A percentile compares a stretch with the other conserved stretches of the same genome.
Evolutionary conservation across 2,888 invertebrate genomes (phyloP).

Genomic region (Ectemnius cavifrons): DNA sequence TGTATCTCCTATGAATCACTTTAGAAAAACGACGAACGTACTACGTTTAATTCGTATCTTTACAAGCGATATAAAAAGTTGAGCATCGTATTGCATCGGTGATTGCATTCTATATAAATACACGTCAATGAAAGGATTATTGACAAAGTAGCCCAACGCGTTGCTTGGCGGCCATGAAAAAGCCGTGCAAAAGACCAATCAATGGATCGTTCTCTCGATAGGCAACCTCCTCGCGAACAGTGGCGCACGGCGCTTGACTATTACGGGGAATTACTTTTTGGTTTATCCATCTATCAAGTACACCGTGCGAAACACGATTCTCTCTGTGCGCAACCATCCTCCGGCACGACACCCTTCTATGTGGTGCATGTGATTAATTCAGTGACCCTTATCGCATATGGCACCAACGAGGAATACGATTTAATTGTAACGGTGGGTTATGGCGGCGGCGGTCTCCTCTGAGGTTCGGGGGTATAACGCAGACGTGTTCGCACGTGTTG

Average conservation of each 20-base stretch:
- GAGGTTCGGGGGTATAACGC: constrained; percentile 79
- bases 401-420: constrained; percentile 68
- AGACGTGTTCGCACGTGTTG: constrained; percentile 83
- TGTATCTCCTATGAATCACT: constrained; percentile 45
- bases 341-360: constrained; percentile 47
- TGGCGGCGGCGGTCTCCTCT: constrained; percentile 75
- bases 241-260: constrained; percentile 36
- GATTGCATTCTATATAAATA: constrained; percentile 61
- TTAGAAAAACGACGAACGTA: constrained; percentile 53
- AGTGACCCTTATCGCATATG: constrained; percentile 65
- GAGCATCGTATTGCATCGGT: constrained; percentile 71
- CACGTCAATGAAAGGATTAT: constrained; percentile 63
- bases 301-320: constrained; percentile 42
- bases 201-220: no score
- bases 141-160: constrained; percentile 55
- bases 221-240: constrained; percentile 1
- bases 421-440: constrained; percentile 68
- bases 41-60: constrained; percentile 55
- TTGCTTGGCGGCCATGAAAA: constrained; percentile 35
- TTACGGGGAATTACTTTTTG: constrained; percentile 55
- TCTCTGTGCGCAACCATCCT: constrained; percentile 50
- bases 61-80: constrained; percentile 76
- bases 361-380: constrained; percentile 54
- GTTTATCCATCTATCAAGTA: constrained; percentile 44
- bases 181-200: constrained; percentile 7